Evolutionary conservation across 37 sponge, comb jelly and placozoan species (phyloP), one percentile per base, ranked within the genome.

Genomic region (Eunapius fragilis): DNA sequence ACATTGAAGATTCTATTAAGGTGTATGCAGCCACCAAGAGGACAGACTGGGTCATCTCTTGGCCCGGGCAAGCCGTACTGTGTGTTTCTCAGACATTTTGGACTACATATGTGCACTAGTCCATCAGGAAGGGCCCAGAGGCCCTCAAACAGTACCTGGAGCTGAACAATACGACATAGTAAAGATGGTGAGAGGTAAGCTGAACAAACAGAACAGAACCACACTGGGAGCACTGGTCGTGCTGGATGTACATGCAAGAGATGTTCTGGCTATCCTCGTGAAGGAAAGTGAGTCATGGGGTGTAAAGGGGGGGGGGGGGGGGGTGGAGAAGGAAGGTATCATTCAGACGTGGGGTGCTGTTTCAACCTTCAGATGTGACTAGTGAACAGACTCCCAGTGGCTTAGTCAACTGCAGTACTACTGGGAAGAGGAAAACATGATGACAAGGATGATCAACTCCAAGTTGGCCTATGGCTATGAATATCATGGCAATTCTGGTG

Each of bases 1-100:
- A 93, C 79, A 96, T 95, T 19, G 81, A 86, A 38, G 84, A 88
- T 58, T 79, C 96, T 0, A 38, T 91, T 72, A 87, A 71, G 19
- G 93, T 91, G 2, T 99, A 99, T 80, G 38, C 78, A 0, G 86
- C 75, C 73, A 78, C 81, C 13, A 67, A 78, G 47, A 88, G 99
- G 25, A 88, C 87, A 69, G 89, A 97, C 77, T 99, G 99, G 99
- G 99, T 99, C 26, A 80, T 90, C 28, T 73, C 80, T 0, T 97
- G 98, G 96, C 93, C 96, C 1, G 99, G 99, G 2, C 99, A 99
- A 80, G 93, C 90, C n/a, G 99, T 99, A 27, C 95, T 99, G 25
- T 94, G 95, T 87, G 93, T 97, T n/a, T 88, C 99, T 36, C 99
- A 99, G 88, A 84, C 87, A 71, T 97, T 90, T 85, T 99, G 99